Conservation (phyloP, 2,888 invertebrate genomes). For the Nephrocerus scutellatus region DNA sequence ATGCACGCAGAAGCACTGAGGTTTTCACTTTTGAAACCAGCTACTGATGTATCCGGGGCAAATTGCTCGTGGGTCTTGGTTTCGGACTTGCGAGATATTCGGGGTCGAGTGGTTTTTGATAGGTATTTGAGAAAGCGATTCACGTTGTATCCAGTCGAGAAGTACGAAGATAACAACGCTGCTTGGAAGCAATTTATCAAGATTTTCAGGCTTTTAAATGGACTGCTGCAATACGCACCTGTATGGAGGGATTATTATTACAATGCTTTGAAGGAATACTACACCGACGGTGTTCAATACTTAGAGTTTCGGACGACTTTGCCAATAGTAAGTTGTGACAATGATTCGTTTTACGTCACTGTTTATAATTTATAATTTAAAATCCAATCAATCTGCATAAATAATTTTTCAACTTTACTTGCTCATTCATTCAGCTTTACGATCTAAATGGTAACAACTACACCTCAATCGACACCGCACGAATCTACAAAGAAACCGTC, state of each 20-base stretch:
- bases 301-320: constrained; percentile 60
- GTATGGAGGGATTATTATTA: constrained; percentile 58
- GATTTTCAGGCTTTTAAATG: constrained; percentile 51
- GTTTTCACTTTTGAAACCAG: constrained; percentile 9
- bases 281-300: constrained; percentile 61
- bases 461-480: constrained; percentile 50
- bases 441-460: constrained; percentile 57
- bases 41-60: constrained; percentile 2
- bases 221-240: constrained; percentile 54
- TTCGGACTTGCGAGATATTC: constrained; percentile 17
- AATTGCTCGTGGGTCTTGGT: constrained; percentile 31
- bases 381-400: neutral
- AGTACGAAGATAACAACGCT: constrained; percentile 49
- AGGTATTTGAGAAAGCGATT: constrained; percentile 49
- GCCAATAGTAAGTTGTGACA: constrained; percentile 41
- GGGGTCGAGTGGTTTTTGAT: constrained; percentile 43
- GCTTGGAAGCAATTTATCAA: constrained; percentile 53
- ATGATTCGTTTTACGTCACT: neutral
- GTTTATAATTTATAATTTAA: neutral
- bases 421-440: constrained; percentile 47
- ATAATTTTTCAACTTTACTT: neutral
- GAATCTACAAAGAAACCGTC: constrained; percentile 50
- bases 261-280: constrained; percentile 54
- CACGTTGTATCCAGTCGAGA: constrained; percentile 49
- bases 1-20: constrained; percentile 24